Evolutionary conservation across 2,113 vertebrate species (phyloP).

Genomic region (Carassius gibelio): DNA sequence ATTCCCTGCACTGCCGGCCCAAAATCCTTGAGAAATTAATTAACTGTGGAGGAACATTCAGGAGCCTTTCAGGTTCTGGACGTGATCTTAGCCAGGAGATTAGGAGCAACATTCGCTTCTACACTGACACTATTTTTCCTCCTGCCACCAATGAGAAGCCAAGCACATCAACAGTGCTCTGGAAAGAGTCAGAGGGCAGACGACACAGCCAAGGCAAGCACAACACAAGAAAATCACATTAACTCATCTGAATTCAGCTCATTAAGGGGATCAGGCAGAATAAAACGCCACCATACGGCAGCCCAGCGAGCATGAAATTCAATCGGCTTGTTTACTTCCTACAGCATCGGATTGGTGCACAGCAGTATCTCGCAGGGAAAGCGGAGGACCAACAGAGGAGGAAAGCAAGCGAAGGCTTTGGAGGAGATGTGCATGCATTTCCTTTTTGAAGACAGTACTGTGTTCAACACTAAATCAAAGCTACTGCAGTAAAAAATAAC

Average conservation of each 20-base stretch:
- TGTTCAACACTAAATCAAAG: not conserved
- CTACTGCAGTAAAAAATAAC: not conserved
- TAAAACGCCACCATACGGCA: constrained; percentile 71
- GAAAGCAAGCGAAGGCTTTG: constrained; percentile 46
- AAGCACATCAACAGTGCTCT: constrained; percentile 28
- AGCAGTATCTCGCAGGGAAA: constrained; percentile 29
- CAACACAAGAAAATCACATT: constrained; percentile 56
- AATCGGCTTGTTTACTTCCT: constrained; percentile 73
- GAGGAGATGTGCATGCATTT: not conserved
- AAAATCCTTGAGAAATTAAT: constrained; percentile 1
- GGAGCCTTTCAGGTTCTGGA: not conserved
- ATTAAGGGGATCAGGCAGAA: constrained; percentile 74
- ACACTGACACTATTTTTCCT: not conserved
- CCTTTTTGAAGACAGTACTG: not conserved
- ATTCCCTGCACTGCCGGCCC: not conserved
- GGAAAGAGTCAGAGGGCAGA: constrained; percentile 3
- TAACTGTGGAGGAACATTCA: not conserved
- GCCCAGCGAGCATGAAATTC: constrained; percentile 74
- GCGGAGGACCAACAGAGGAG: constrained; percentile 54
- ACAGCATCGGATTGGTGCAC: constrained; percentile 70
- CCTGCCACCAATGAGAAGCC: not conserved
- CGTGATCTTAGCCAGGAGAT: not conserved
- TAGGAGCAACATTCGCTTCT: not conserved
- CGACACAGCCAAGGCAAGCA: constrained; percentile 8
- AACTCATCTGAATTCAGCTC: constrained; percentile 72